These are phyloP conservation scores for Danio jaintianensis DNA, from an alignment of 2,797 vertebrate genomes.

Conservation along the genomic window DNA sequence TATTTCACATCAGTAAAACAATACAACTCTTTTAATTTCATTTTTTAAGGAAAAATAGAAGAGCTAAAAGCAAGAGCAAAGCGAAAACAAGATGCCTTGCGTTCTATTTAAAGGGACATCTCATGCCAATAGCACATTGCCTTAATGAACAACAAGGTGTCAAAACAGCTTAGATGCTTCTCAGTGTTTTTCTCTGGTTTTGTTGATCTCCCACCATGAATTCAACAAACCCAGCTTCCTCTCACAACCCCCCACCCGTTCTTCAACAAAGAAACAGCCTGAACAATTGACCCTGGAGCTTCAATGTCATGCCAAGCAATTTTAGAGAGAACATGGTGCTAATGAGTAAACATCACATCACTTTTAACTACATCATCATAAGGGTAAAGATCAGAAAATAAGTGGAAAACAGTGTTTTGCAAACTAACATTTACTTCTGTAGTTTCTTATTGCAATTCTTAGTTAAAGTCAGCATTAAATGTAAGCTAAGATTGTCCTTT, in stretches of 20 bases:
- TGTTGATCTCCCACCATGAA: slow-evolving; percentile 44
- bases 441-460: not conserved
- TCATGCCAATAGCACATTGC: slow-evolving; percentile 59
- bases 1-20: not conserved
- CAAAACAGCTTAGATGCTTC: slow-evolving; percentile 58
- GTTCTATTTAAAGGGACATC: slow-evolving; percentile 53
- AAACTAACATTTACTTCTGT: not conserved
- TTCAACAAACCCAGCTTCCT: slow-evolving; percentile 43
- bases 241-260: not conserved
- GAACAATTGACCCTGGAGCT: slow-evolving; percentile 47
- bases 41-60: not conserved
- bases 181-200: slow-evolving; percentile 55
- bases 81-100: too few relatives aligned
- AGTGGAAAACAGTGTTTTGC: slow-evolving; percentile 7
- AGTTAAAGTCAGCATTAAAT: too few relatives aligned
- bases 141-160: slow-evolving; percentile 64
- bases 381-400: slow-evolving; percentile 33
- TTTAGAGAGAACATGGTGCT: slow-evolving; percentile 52
- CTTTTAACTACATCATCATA: slow-evolving; percentile 33
- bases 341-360: slow-evolving; percentile 54
- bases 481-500: too few relatives aligned
- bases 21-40: too few relatives aligned
- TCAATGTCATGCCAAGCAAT: slow-evolving; percentile 48
- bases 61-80: not conserved
- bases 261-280: slow-evolving; percentile 23